A percentile compares a stretch with the other conserved stretches of the same genome.
Conservation (phyloP, 2,888 invertebrate genomes). For the Himalopsyche anomala region DNA sequence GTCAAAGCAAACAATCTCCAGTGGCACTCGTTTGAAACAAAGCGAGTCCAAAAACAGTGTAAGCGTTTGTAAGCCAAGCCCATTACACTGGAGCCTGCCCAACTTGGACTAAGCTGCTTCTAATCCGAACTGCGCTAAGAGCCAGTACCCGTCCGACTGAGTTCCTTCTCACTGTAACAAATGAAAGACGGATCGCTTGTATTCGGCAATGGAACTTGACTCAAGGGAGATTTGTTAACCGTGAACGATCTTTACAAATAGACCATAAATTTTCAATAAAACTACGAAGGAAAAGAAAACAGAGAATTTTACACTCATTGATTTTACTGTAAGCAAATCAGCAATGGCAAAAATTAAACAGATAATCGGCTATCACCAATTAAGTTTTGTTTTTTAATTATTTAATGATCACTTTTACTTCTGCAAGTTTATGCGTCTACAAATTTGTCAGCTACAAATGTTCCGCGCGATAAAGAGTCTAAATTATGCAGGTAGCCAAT, state of each 20-base stretch:
- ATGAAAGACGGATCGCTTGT: constrained; percentile 10
- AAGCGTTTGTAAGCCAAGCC: constrained; percentile 15
- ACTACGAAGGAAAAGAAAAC: too few relatives aligned
- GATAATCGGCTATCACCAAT: too few relatives aligned
- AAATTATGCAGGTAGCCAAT: too few relatives aligned
- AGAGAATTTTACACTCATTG: too few relatives aligned
- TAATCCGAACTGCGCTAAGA: constrained; percentile 13
- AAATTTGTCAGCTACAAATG: too few relatives aligned
- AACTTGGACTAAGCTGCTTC: background rate
- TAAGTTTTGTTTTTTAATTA: too few relatives aligned
- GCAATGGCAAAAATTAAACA: too few relatives aligned
- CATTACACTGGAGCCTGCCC: background rate
- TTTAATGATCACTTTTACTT: too few relatives aligned
- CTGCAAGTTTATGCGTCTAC: too few relatives aligned
- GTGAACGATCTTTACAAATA: background rate
- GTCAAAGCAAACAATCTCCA: constrained; percentile 10
- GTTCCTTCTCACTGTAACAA: background rate
- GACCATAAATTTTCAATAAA: too few relatives aligned
- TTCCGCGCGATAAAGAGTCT: too few relatives aligned
- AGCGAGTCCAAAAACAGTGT: constrained; percentile 29
- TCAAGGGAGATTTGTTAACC: background rate
- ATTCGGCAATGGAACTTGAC: background rate
- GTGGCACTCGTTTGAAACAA: background rate
- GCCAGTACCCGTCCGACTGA: background rate
- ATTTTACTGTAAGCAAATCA: too few relatives aligned